Conservation (phyloP, 2,888 invertebrate genomes). For the Carabus problematicus region DNA sequence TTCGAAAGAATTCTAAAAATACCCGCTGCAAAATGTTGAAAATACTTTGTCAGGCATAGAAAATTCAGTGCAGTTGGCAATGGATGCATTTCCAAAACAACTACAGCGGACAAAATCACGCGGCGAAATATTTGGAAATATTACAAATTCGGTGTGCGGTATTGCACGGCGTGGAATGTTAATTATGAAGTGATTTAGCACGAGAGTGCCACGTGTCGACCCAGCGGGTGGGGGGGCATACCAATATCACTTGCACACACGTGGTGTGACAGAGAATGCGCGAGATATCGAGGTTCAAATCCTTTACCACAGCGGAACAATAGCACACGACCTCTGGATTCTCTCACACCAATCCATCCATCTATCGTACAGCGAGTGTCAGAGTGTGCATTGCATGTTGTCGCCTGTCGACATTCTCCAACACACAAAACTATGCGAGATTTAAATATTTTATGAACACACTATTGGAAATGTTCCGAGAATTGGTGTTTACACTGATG, state of each 20-base stretch:
- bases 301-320: neutral
- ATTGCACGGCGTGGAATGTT: constrained; percentile 38
- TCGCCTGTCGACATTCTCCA: constrained; percentile 27
- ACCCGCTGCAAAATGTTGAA: too few relatives aligned
- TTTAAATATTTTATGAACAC: constrained; percentile 41
- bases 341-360: too few relatives aligned
- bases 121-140: constrained; percentile 39
- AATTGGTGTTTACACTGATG: constrained; percentile 41
- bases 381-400: neutral
- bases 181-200: constrained; percentile 41
- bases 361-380: neutral
- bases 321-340: too few relatives aligned
- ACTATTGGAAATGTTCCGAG: constrained; percentile 37
- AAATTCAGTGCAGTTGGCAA: too few relatives aligned
- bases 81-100: too few relatives aligned
- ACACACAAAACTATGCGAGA: constrained; percentile 40
- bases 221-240: too few relatives aligned
- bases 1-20: neutral
- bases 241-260: constrained; percentile 33
- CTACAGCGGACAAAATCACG: constrained; percentile 23
- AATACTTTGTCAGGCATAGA: too few relatives aligned
- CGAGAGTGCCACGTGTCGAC: constrained; percentile 38
- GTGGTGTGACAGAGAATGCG: neutral
- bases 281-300: neutral
- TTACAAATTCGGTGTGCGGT: constrained; percentile 28